Evolutionary conservation across 2,113 vertebrate species (phyloP).

Genomic region (Phylloscopus trochilus): DNA sequence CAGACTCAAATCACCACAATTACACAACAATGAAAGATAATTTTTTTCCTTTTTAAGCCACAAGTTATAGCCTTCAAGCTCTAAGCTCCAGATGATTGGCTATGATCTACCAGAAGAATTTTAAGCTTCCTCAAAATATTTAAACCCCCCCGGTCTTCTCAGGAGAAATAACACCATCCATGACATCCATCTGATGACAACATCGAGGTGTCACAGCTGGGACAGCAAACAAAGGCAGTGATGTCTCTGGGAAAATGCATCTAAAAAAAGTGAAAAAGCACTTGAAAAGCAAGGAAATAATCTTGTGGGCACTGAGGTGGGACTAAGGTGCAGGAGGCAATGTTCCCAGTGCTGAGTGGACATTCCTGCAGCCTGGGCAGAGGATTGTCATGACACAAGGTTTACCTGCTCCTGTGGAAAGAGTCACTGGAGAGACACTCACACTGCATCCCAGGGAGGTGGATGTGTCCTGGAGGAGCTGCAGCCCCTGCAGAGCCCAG

Average conservation of each 20-base stretch:
- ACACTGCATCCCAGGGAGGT: accelerated
- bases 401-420: background rate
- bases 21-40: accelerated
- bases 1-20: background rate
- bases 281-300: accelerated
- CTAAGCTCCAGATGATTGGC: accelerated
- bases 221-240: background rate
- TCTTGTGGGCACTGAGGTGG: background rate
- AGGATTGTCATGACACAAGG: accelerated
- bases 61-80: background rate
- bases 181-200: background rate
- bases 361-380: background rate
- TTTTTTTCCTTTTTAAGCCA: background rate
- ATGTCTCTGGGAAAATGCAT: accelerated
- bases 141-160: accelerated
- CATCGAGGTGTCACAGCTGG: background rate
- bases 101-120: background rate
- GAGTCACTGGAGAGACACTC: accelerated
- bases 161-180: background rate
- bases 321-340: background rate
- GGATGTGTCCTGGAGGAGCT: background rate
- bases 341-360: accelerated
- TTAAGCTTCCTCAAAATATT: background rate
- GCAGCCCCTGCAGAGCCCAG: accelerated
- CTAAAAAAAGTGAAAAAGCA: background rate